A percentile compares a stretch with the other conserved stretches of the same genome.
Evolutionary conservation across 1,140 invertebrate genomes (phyloP).

Genomic region (Pachypeltis micranthus): DNA sequence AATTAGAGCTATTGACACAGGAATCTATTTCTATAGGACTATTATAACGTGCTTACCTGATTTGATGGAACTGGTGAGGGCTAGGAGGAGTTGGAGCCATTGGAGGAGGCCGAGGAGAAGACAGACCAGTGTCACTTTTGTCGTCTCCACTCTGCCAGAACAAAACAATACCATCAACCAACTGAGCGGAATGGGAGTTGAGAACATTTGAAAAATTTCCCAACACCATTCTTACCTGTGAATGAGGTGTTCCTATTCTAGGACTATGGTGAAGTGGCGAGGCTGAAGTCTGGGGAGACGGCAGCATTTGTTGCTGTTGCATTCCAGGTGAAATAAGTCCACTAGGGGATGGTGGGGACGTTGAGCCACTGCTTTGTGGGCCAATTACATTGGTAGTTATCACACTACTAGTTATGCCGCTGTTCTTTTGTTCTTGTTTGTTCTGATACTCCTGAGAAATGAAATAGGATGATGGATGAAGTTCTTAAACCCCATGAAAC

Average conservation of each 20-base stretch:
- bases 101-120: conserved; percentile 13
- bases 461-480: not conserved
- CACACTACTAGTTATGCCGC: not conserved
- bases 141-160: conserved; percentile 17
- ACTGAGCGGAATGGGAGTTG: not conserved
- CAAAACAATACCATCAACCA: too few relatives aligned
- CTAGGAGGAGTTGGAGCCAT: conserved; percentile 19
- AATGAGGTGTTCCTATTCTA: conserved; percentile 46
- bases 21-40: too few relatives aligned
- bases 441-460: conserved; percentile 41
- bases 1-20: too few relatives aligned
- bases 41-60: too few relatives aligned
- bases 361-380: not conserved
- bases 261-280: conserved; percentile 46
- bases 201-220: not conserved
- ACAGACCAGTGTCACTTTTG: conserved; percentile 18
- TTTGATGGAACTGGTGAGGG: conserved; percentile 21
- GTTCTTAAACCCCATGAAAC: conserved; percentile 1
- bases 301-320: conserved; percentile 30
- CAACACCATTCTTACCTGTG: conserved; percentile 38
- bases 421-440: conserved; percentile 34
- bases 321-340: conserved; percentile 19
- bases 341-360: conserved; percentile 23
- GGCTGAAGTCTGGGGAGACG: conserved; percentile 33
- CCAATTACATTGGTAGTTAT: not conserved